Evolutionary conservation across 2,797 vertebrate genomes (phyloP).

Genomic region (Acipenser transmontanus): DNA sequence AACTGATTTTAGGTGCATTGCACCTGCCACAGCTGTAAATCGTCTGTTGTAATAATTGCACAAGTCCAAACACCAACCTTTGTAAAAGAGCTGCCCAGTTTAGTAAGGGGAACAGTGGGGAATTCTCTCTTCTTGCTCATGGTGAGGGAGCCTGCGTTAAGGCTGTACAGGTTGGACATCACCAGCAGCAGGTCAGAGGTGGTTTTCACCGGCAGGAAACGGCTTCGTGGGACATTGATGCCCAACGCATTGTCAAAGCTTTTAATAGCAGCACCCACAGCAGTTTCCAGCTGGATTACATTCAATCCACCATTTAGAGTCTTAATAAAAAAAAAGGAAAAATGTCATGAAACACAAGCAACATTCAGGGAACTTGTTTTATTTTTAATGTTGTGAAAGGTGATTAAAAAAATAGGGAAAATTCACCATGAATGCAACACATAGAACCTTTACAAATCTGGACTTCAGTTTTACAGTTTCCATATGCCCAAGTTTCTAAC

Average conservation of each 20-base stretch:
- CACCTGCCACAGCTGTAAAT: no score
- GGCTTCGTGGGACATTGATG: conserved; percentile 93
- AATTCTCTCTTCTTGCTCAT: conserved; percentile 96
- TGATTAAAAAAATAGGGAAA: no score
- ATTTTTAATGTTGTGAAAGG: neutral
- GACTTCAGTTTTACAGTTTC: no score
- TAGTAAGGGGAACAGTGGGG: conserved; percentile 89
- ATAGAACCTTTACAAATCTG: no score
- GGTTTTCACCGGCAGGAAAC: conserved; percentile 96
- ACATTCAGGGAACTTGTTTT: no score
- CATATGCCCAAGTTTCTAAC: conserved; percentile 40
- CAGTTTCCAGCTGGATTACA: conserved; percentile 95
- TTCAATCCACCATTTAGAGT: conserved; percentile 91
- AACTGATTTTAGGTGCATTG: no score
- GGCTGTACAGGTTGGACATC: conserved; percentile 97
- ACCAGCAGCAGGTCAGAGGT: conserved; percentile 93
- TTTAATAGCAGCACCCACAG: conserved; percentile 93
- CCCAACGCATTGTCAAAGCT: conserved; percentile 94
- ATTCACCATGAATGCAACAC: no score
- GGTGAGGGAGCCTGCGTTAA: conserved; percentile 87
- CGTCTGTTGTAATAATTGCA: no score
- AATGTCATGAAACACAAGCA: no score
- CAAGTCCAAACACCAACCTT: conserved; percentile 60
- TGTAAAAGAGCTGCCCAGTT: conserved; percentile 95
- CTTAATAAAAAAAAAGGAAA: conserved; percentile 42